phyloP scores from a whole-genome alignment of 2,888 invertebrate species.

The Argyresthia albistria region DNA sequence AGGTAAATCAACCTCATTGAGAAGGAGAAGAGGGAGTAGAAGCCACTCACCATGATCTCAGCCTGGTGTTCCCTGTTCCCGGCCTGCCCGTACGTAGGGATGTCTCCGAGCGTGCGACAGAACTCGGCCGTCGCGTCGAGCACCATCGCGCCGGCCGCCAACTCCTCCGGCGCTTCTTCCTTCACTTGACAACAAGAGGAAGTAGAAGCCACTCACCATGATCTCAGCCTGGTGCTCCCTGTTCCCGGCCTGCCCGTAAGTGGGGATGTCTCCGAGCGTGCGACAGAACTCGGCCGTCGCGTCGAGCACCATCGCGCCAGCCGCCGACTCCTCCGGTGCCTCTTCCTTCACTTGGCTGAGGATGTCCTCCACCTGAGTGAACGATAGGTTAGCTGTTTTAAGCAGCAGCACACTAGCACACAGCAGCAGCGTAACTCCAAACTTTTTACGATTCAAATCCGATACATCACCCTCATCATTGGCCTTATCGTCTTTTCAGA shows the following conservation, averaged over 20 bases:
- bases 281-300: conserved; percentile 98
- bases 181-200: conserved; percentile 54
- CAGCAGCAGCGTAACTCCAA: too few relatives aligned
- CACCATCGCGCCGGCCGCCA: conserved; percentile 76
- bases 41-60: conserved; percentile 59
- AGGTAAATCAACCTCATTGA: too few relatives aligned
- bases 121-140: conserved; percentile 97
- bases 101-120: conserved; percentile 95
- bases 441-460: too few relatives aligned
- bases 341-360: conserved; percentile 72
- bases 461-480: too few relatives aligned
- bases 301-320: conserved; percentile 84
- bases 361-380: conserved; percentile 47
- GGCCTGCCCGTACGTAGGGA: conserved; percentile 93
- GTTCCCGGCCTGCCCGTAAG: conserved; percentile 93
- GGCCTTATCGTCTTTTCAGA: too few relatives aligned
- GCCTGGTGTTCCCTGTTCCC: conserved; percentile 88
- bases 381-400: not conserved
- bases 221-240: conserved; percentile 82
- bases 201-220: conserved; percentile 34
- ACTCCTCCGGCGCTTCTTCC: conserved; percentile 55
- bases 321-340: conserved; percentile 42
- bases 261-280: conserved; percentile 95
- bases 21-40: too few relatives aligned
- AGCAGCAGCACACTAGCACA: too few relatives aligned